Evolutionary conservation across 2,797 vertebrate species (phyloP).

Genomic region (Schizopygopsis malacanthus): DNA sequence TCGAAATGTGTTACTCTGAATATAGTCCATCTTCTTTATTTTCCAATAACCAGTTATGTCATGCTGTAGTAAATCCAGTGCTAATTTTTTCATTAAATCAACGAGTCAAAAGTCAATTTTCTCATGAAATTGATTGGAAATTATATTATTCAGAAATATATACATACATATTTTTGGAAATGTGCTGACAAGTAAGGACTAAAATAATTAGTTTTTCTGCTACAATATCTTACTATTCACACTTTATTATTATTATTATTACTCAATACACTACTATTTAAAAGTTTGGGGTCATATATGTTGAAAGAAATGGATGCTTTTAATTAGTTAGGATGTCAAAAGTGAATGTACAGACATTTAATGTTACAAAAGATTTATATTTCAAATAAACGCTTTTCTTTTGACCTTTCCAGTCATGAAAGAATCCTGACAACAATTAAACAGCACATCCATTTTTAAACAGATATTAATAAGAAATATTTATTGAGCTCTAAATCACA

Average conservation of each 20-base stretch:
- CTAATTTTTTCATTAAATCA: neutral
- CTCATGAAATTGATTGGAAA: neutral
- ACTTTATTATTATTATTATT: neutral
- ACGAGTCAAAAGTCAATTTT: too few relatives aligned
- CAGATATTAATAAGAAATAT: neutral
- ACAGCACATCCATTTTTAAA: neutral
- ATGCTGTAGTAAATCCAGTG: neutral
- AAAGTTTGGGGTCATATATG: neutral
- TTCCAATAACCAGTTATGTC: neutral
- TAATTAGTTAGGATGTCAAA: neutral
- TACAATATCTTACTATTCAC: neutral
- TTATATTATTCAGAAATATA: neutral
- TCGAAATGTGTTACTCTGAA: neutral
- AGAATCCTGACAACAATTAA: neutral
- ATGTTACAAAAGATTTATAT: neutral
- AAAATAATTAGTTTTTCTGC: neutral
- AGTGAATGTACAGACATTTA: neutral
- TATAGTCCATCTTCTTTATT: neutral
- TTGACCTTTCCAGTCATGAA: neutral
- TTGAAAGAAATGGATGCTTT: neutral
- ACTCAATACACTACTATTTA: neutral
- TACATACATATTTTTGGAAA: neutral
- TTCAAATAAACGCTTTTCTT: neutral
- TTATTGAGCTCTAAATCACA: neutral
- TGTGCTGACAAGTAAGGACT: slow-evolving; percentile 1